Base-by-base conservation (phyloP, 2,888 invertebrate genomes). In the Phymatocera aterrima region DNA sequence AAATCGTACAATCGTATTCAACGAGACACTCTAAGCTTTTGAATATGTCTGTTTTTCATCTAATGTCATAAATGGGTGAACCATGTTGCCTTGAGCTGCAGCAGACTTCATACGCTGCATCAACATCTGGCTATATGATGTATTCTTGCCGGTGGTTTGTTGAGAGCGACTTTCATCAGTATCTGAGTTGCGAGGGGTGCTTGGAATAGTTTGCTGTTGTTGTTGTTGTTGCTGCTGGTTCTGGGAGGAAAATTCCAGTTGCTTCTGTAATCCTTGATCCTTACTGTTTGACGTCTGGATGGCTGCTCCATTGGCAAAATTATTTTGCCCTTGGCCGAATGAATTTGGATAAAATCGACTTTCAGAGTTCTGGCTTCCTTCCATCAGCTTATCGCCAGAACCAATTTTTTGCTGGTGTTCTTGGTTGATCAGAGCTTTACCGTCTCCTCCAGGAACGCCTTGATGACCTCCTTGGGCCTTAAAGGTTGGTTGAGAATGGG, bases 61-160 rank as follows among this genome's bases (percentile, higher is more conserved):
- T 0, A 24, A 5, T 21, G 31, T 10, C 48, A 48, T 48, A 31
- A 51, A 72, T 3, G 46, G 48, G 10, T 72, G 72, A 2, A 72
- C 43, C 68, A 43, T 1, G 31, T 51, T 72, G 28, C 21, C 34
- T 2, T 72, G 18, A 15, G 18, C 51, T 40, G 34, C 48, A 1
- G 51, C n/a, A 48, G 48, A 28, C 72, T 72, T 72, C 72, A 72
- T 72, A 5, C 48, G 5, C 10, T 51, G 21, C 48, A 72, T 6
- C 72, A 48, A 12, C 24, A 24, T 40, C 24, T 51, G 40, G 28
- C 51, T 72, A n/a, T 24, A 24, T 15, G 72, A 51, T 10, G 3
- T 68, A 18, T 46, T 28, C 6, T 24, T 10, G 68, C 10, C 12
- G 8, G n/a, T 18, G 3, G 43, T n/a, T 43, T 68, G 65, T 24